Conservation (phyloP, 2,888 invertebrate genomes). For the Anagyrus pseudococci region DNA sequence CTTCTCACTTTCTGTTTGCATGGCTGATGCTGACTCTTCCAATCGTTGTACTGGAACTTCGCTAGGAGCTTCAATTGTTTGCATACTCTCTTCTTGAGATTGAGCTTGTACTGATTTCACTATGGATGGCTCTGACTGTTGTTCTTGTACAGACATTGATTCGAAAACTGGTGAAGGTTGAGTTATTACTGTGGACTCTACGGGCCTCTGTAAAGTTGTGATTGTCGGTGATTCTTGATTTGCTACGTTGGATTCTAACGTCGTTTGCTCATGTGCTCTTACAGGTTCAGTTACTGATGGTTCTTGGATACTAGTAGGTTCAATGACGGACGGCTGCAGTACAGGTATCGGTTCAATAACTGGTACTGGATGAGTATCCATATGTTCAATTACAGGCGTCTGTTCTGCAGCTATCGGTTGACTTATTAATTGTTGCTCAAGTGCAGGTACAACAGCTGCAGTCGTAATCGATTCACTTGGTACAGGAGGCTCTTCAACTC, state of each 20-base stretch:
- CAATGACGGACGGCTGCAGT: not conserved
- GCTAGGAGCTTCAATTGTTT: not conserved
- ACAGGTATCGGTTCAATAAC: not conserved
- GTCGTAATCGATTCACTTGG: not conserved
- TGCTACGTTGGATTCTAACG: too few species aligned
- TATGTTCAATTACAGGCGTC: not conserved
- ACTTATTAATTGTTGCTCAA: not conserved
- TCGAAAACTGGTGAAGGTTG: not conserved
- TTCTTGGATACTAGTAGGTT: not conserved
- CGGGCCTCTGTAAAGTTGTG: too few species aligned
- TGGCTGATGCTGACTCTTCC: not conserved
- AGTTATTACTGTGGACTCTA: not conserved
- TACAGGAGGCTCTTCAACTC: slow-evolving; percentile 3
- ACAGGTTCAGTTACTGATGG: not conserved
- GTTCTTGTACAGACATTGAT: not conserved
- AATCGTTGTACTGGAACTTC: slow-evolving; percentile 23
- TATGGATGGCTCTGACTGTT: not conserved
- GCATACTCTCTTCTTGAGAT: slow-evolving; percentile 2
- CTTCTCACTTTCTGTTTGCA: not conserved
- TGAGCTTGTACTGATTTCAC: not conserved
- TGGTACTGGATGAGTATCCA: not conserved
- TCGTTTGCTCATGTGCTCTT: not conserved
- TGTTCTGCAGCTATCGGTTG: not conserved
- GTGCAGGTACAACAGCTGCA: not conserved
- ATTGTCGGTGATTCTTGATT: too few species aligned